Base-by-base conservation (phyloP, 2,113 vertebrate genomes). In the Gymnobelideus leadbeateri region DNA sequence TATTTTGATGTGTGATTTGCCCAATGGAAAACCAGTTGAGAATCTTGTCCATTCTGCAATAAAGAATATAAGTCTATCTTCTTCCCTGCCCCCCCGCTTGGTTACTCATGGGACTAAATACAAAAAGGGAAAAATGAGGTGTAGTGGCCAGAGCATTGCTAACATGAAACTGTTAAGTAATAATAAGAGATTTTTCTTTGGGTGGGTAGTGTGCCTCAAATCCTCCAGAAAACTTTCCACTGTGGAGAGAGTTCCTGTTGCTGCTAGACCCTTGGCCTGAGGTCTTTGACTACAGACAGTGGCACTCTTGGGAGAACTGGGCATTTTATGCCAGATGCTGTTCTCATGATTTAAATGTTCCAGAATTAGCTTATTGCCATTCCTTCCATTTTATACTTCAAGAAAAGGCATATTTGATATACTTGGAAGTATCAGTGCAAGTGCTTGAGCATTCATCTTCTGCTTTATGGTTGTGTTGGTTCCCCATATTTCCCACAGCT, bases 1-100 rank as follows among this genome's bases (percentile, higher is more conserved):
- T 99, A 99, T 98, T 94, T 46, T 90, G 97, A 94, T 11, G 10
- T 94, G 43, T 97, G n/a, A 95, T 94, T 89, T 89, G 21, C 77
- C 92, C 26, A 91, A 51, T 50, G 31, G 2, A 84, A 28, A 16
- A 94, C 51, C 68, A 92, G 0, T 77, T 93, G 51, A 51, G 68
- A 84, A 19, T 8, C 6, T 84, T 84, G 16, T 84, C n/a, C n/a
- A 12, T 84, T 84, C 68, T 43, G 68, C 68, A 84, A 8, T 84
- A 23, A 84, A 84, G n/a, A 43, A 84, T 37, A 68, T 77, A 24
- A 31, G 11, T 61, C 57, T 12, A 2, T 61, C 26, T 49, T 49
- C 47, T 49, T 51, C 51, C 51, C 51, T 11, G 8, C 10, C 8
- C 51, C 51, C 7, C 51, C 10, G 47, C 47, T 49, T 4, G 47